Evolutionary conservation across 2,888 invertebrate genomes (phyloP), one percentile per base, ranked within the genome.

Genomic region (Ornithoptera alexandrae): DNA sequence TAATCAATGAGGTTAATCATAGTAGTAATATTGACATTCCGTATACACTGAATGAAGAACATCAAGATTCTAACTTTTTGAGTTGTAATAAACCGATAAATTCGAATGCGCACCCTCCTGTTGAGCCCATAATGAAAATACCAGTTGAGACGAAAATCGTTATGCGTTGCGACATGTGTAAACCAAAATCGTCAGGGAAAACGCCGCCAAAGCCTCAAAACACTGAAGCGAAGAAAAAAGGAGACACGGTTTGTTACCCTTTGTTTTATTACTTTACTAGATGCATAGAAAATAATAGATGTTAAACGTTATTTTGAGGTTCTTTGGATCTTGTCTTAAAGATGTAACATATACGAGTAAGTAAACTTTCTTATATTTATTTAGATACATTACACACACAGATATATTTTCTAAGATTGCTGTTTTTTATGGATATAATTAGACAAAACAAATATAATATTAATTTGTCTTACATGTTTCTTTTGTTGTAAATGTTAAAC

Each of bases 101-200:
- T 67, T 65, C 75, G 60, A 79, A 79, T 62, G 75, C 76, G 2
- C 75, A 74, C 53, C 76, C 82, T 42, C 72, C 78, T 46, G 74
- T 73, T 39, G 88, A 87, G 0, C 88, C 89, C 0, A 85, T 90
- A 10, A 75, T 90, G 10, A 86, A 83, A 71, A 74, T 91, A 71
- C 91, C 91, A 4, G 71, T 78, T 12, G 84, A 86, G 59, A 76
- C 84, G 1, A 85, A 84, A 75, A 72, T 86, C 50, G 78, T 90
- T 15, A 86, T 91, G 90, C 82, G 82, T 57, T 15, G 84, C 60
- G 83, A 83, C 36, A 78, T 71, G 39, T 20, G 72, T 3, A 62
- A 65, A 61, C 20, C 72, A 22, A 77, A 74, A 24, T 50, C 50
- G 15, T 15, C 74, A 6, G 62, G 59, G 18, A 81, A 73, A 72